These are phyloP conservation scores for Drosophila lutescens DNA, from an alignment of 2,888 invertebrate species.

Conservation along the genomic window DNA sequence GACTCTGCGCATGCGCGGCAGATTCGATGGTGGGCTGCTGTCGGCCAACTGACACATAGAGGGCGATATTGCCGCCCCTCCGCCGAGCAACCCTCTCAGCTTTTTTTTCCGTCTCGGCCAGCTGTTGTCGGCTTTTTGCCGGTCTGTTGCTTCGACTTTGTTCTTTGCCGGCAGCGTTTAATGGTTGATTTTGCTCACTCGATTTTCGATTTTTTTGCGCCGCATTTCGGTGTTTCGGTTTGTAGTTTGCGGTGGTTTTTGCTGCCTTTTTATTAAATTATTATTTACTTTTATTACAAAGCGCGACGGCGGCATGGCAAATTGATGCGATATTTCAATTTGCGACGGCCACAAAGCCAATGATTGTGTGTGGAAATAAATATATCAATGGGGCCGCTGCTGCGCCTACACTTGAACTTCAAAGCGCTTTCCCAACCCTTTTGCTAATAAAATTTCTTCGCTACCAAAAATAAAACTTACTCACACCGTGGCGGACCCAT, in stretches of 20 bases:
- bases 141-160: conserved; percentile 56
- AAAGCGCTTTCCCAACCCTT: conserved; percentile 67
- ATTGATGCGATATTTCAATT: conserved; percentile 77
- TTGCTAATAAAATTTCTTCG: conserved; percentile 72
- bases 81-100: conserved; percentile 18
- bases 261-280: conserved; percentile 72
- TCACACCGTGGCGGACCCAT: conserved; percentile 27
- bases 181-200: conserved; percentile 50
- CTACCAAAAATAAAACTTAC: conserved; percentile 61
- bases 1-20: conserved; percentile 61
- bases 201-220: conserved; percentile 41
- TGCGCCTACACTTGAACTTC: conserved; percentile 72
- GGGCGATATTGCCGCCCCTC: conserved; percentile 53
- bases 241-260: conserved; percentile 39
- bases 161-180: conserved; percentile 73
- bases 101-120: conserved; percentile 40
- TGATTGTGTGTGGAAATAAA: conserved; percentile 41
- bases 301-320: conserved; percentile 72
- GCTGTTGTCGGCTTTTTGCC: conserved; percentile 54
- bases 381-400: conserved; percentile 58
- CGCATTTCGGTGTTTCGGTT: conserved; percentile 27
- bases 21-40: conserved; percentile 24
- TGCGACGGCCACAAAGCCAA: conserved; percentile 57
- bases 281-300: conserved; percentile 79
- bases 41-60: conserved; percentile 61